These are phyloP conservation scores for Phyllotreta striolata DNA, from an alignment of 2,888 invertebrate genomes.

Conservation along the genomic window DNA sequence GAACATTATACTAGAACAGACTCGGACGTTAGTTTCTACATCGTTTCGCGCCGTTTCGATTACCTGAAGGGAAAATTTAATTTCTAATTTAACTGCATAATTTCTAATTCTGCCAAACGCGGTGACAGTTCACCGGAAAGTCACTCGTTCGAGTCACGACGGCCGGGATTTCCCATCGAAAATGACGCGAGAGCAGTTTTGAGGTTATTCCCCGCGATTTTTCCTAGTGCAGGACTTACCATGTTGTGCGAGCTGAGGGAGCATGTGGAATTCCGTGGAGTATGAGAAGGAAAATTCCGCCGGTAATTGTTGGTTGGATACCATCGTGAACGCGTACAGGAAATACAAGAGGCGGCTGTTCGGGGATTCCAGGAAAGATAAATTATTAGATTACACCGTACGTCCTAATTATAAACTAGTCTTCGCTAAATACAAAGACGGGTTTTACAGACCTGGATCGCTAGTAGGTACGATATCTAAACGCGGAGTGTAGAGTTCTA, in stretches of 20 bases:
- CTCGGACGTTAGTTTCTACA: not conserved
- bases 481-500: not conserved
- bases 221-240: too few species aligned
- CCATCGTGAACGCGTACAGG: conserved; percentile 42
- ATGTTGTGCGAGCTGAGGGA: too few species aligned
- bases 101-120: conserved; percentile 18
- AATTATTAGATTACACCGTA: conserved; percentile 40
- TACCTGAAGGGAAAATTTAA: conserved; percentile 7
- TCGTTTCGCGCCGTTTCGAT: not conserved
- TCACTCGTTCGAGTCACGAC: conserved; percentile 1
- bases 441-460: conserved; percentile 41
- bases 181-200: too few species aligned
- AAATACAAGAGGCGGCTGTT: conserved; percentile 42
- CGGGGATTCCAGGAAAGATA: conserved; percentile 30
- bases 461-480: conserved; percentile 29
- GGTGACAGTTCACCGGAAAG: conserved; percentile 20
- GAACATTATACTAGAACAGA: conserved; percentile 40
- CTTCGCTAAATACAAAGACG: conserved; percentile 42
- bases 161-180: conserved; percentile 19
- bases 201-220: too few species aligned
- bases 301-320: conserved; percentile 36
- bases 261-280: not conserved
- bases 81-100: conserved; percentile 21
- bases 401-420: conserved; percentile 44
- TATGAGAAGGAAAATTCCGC: conserved; percentile 5